Percentiles rank a stretch among this genome's conserved stretches.
These are phyloP conservation scores for Enteromius afrohamiltoni DNA, from an alignment of 2,797 vertebrate genomes.

Conservation along the genomic window DNA sequence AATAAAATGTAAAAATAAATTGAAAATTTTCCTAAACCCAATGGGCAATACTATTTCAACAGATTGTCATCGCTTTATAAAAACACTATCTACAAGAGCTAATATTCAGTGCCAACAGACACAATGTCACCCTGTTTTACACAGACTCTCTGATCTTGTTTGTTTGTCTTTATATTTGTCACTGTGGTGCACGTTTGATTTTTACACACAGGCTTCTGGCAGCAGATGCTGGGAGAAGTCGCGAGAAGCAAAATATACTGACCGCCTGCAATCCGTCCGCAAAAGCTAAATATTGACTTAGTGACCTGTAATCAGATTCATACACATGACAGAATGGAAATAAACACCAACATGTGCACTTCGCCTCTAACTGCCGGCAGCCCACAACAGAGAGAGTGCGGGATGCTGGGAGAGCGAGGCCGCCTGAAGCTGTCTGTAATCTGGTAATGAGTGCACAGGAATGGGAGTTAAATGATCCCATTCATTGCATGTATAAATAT, in stretches of 20 bases:
- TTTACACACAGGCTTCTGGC: constrained; percentile 74
- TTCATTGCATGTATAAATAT: constrained; percentile 56
- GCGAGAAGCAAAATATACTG: constrained; percentile 78
- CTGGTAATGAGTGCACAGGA: constrained; percentile 70
- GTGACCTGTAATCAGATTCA: constrained; percentile 84
- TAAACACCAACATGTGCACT: constrained; percentile 79
- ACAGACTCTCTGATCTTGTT: constrained; percentile 52
- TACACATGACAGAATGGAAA: constrained; percentile 82
- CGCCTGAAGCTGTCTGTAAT: constrained; percentile 65
- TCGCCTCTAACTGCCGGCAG: constrained; percentile 66
- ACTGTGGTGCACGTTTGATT: constrained; percentile 66
- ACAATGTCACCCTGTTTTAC: constrained; percentile 54
- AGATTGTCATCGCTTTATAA: background rate
- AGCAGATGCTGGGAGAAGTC: constrained; percentile 74
- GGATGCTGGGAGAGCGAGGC: constrained; percentile 62
- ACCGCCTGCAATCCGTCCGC: constrained; percentile 73
- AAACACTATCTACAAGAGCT: background rate
- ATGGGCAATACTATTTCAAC: background rate
- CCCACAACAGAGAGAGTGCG: constrained; percentile 72
- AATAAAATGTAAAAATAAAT: background rate
- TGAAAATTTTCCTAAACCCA: background rate
- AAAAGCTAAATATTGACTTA: constrained; percentile 86
- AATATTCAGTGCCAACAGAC: background rate
- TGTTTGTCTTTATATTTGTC: constrained; percentile 60
- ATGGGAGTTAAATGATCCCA: constrained; percentile 66